Conservation (phyloP, 2,113 vertebrate species). For the Charadrius vociferus region DNA sequence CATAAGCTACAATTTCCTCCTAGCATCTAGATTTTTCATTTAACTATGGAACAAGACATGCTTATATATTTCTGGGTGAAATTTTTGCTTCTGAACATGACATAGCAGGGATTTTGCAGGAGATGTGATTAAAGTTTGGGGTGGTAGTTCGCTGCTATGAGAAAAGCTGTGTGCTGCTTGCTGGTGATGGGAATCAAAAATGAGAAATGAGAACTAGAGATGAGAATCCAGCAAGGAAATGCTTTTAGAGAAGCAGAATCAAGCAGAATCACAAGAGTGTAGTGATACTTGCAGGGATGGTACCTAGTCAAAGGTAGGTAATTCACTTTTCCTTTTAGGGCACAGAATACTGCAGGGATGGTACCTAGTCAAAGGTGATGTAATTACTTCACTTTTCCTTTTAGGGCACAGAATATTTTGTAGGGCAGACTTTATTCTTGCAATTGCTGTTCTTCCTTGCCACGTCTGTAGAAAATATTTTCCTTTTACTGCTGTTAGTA, state of each 20-base stretch:
- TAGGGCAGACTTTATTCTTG: neutral
- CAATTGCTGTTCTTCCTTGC: neutral
- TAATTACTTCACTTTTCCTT: too few relatives aligned
- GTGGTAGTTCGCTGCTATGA: neutral
- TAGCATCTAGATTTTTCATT: neutral
- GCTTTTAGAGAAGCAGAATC: neutral
- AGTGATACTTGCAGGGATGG: neutral
- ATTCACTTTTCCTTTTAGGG: neutral
- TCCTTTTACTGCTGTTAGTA: neutral
- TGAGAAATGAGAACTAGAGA: neutral
- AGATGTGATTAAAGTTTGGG: neutral
- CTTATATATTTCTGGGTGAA: neutral
- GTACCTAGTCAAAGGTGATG: neutral
- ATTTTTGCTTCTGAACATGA: neutral
- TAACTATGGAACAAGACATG: neutral
- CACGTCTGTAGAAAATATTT: neutral
- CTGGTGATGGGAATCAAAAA: neutral
- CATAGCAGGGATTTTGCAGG: neutral
- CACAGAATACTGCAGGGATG: neutral
- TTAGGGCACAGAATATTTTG: neutral
- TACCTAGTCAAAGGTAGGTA: neutral
- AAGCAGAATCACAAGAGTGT: neutral
- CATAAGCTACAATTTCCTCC: neutral
- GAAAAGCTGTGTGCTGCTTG: neutral
- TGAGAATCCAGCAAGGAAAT: neutral